Evolutionary conservation across 64 coral and sea anemone species (phyloP), one percentile per base, ranked within the genome.

Genomic region (Montipora sp.): DNA sequence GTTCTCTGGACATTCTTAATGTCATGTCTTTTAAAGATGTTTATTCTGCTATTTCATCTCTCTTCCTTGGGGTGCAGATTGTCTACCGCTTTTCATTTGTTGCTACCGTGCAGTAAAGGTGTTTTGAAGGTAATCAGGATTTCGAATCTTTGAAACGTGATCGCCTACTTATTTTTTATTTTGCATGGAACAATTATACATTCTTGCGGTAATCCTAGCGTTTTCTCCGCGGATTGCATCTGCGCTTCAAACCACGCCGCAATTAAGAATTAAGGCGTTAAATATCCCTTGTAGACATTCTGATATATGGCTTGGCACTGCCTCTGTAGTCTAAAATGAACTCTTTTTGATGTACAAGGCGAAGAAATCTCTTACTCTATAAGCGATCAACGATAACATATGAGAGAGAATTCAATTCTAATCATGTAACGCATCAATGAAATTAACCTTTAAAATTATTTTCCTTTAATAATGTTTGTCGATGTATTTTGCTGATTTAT

Each of bases 141-240:
- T 84, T 68, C 19, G 14, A 18, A 18, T 48, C 9, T 44, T 44
- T 49, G 44, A 85, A 71, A 85, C n/a, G 44, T 63, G 82, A 72
- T 61, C 23, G 27, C 13, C 27, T 3, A 24, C 58, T 22, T 23
- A 2, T 58, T 24, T 57, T 58, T 63, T 6, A 57, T 6, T 24
- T 1, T 60, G 12, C 24, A 45, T 46, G 13, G 51, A 36, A 21
- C 22, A 36, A 46, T 80, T 23, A 21, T 4, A 19, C 82, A 85
- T 85, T 48, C 4, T 85, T 85, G 61, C 47, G 82, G 82, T 85
- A 85, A 85, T 85, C 47, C n/a, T 14, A 85, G 47, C 75, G 18
- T 71, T 85, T 48, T 46, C 82, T 50, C 45, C 47, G 7, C 46
- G 82, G 82, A 72, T 85, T 59, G 66, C n/a, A 6, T 85, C 50